Base-by-base conservation (phyloP, 2,797 vertebrate species). In the Enteromius trimaculatus region DNA sequence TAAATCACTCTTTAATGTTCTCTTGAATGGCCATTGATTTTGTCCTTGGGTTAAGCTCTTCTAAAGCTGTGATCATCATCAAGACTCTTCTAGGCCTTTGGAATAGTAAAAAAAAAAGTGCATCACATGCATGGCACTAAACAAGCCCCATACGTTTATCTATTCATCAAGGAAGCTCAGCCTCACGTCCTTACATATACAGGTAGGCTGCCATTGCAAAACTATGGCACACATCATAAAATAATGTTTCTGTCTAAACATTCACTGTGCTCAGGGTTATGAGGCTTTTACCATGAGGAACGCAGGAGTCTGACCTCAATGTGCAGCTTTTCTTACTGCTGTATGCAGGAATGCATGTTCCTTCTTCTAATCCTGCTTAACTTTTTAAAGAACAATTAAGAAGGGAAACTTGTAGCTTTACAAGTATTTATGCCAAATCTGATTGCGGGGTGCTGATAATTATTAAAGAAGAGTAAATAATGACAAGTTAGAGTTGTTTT, bases 1-100 rank as follows among this genome's bases (percentile, higher is more conserved):
- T 86, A 88, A 86, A 84, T 88, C 82, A 84, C 75, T 86, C 75
- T 66, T 79, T 82, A 86, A 82, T 79, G 79, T 84, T 80, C 62
- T 83, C 53, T 79, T 84, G 69, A 82, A 79, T 87, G 76, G 53
- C 53, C 80, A 86, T 82, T 84, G 84, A 87, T 87, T 87, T 86
- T 87, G 84, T 82, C 84, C 86, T 84, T 71, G 34, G 87, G 84
- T 84, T 86, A 79, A 64, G 82, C 53, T 71, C 75, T 78, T 47
- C 82, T 42, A 31, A 82, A 79, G 70, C 81, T 65, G 29, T 49
- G 68, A 83, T 72, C 70, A 86, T 72, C 70, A 86, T 79, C 74
- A 84, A 78, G 81, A 82, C 53, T 71, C 71, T 42, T 84, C 62
- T 49, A 80, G 64, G 69, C 62, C 69, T 86, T 80, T 81, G 72